A percentile compares a stretch with the other conserved stretches of the same genome.
phyloP scores from a whole-genome alignment of 2,888 invertebrate genomes.

The Mimachlamys varia region DNA sequence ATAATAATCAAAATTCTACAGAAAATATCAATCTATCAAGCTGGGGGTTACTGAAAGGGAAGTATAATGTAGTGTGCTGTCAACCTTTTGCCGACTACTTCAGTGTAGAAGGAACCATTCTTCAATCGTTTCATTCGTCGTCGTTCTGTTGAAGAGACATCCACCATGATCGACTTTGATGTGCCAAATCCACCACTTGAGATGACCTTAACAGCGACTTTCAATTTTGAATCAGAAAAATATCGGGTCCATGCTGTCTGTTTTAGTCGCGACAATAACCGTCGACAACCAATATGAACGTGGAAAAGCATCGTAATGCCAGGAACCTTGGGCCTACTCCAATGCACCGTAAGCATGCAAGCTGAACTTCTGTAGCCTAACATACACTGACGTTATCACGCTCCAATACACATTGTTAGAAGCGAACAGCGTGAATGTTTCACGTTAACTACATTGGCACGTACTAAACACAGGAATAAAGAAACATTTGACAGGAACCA shows the following conservation, averaged over 20 bases:
- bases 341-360: too few relatives aligned
- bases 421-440: background rate
- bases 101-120: background rate
- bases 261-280: background rate
- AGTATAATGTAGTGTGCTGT: too few relatives aligned
- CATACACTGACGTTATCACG: background rate
- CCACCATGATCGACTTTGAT: background rate
- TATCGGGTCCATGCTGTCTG: background rate
- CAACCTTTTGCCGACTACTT: background rate
- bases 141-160: background rate
- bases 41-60: too few relatives aligned
- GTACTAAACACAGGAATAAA: background rate
- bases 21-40: too few relatives aligned
- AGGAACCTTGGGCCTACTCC: background rate
- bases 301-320: background rate
- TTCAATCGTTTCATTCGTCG: background rate
- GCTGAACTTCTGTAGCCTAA: background rate
- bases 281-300: background rate
- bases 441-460: background rate
- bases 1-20: too few relatives aligned
- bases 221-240: background rate
- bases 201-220: background rate
- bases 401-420: background rate
- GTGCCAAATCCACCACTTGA: conserved; percentile 17
- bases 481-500: background rate